Evolutionary conservation across 2,797 vertebrate genomes (phyloP), one percentile per base, ranked within the genome.

Genomic region (Rhinophrynus dorsalis): DNA sequence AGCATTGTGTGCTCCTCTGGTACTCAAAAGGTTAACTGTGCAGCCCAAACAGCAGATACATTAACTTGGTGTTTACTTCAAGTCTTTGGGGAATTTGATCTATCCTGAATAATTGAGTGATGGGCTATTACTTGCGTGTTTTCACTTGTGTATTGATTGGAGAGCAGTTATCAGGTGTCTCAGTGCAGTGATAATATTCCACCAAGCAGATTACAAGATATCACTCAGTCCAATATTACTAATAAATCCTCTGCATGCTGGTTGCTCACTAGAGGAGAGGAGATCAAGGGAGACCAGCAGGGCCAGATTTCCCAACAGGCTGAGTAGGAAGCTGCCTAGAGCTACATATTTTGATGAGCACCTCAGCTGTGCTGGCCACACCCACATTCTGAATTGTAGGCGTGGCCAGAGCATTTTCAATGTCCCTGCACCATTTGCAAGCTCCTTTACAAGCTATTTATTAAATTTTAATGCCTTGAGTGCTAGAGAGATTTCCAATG

Each of bases 21-120:
- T n/a, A n/a, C n/a, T n/a, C n/a, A n/a, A n/a, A n/a, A n/a, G n/a
- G n/a, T n/a, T n/a, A n/a, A n/a, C n/a, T 13, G 13, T 17, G 3
- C 24, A 37, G 18, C 29, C n/a, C 8, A 17, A 56, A 44, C 33
- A 50, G 54, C 24, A 18, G 10, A 57, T 38, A 45, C 52, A 60
- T 72, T 64, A 72, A 72, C 9, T 6, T 48, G 18, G 27, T 23
- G 80, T 81, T 87, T 84, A 86, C 84, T 85, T 81, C 78, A 60
- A 38, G 81, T 85, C 88, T 82, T 68, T 70, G 48, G 87, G 87
- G 86, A 86, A 77, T 79, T 67, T 76, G 66, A 71, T 69, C 70
- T 66, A 79, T 83, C 80, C 85, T 91, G 89, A 92, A 92, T 92
- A 91, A 92, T 92, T 91, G 87, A 92, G 85, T 71, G 81, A 81